A percentile compares a stretch with the other conserved stretches of the same genome.
These are phyloP conservation scores for Caenorhabditis remanei DNA, from an alignment of 1,140 invertebrate genomes.

Conservation along the genomic window DNA sequence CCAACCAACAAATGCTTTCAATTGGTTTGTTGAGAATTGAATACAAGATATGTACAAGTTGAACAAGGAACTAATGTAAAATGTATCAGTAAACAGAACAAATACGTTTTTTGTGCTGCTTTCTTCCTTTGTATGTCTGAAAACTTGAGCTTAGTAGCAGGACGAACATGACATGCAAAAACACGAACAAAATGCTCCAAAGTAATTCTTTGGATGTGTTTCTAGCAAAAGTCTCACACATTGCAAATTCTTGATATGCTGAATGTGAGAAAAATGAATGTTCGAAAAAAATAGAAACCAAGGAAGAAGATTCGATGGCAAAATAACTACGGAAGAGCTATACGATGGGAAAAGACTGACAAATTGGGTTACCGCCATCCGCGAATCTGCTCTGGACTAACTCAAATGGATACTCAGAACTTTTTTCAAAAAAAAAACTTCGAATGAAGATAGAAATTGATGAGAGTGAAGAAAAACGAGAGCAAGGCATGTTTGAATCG, in stretches of 20 bases:
- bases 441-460: neutral
- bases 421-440: neutral
- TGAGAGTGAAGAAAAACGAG: neutral
- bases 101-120: slow-evolving; percentile 6
- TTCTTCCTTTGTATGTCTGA: neutral
- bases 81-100: slow-evolving; percentile 18
- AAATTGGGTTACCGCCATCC: slow-evolving; percentile 47
- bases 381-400: slow-evolving; percentile 22
- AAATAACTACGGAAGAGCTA: slow-evolving; percentile 40
- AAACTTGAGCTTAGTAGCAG: slow-evolving; percentile 8
- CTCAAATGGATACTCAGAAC: slow-evolving; percentile 12
- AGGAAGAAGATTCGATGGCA: neutral
- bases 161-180: neutral
- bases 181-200: slow-evolving; percentile 26
- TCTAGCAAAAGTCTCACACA: neutral
- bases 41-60: neutral
- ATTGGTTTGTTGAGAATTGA: neutral
- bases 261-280: neutral
- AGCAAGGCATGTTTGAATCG: neutral
- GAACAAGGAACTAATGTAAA: neutral
- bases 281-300: neutral
- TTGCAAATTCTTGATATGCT: neutral
- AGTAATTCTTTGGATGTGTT: neutral
- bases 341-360: slow-evolving; percentile 28
- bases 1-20: neutral